Base-by-base conservation (phyloP, 1,140 invertebrate species). In the Acromyrmex echinatior region DNA sequence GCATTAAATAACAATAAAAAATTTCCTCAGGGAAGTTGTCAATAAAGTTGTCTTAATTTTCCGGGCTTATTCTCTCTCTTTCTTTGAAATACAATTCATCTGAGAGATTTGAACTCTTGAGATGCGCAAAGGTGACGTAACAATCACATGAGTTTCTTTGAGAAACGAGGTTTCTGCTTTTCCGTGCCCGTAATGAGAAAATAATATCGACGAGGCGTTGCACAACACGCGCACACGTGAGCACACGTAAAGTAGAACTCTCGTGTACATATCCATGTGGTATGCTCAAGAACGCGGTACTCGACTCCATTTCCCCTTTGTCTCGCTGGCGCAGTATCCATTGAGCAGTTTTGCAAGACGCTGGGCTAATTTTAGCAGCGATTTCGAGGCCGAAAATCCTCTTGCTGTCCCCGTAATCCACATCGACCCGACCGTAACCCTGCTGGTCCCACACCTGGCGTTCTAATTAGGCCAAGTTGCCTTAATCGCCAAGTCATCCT, bases 361-460 rank as follows among this genome's bases (percentile, higher is more conserved):
- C 18, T 74, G 16, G 66, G 74, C 87, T 91, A 93, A 90, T 86
- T 92, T 92, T 93, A 91, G 91, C 65, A 10, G 65, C n/a, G 31
- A 87, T 89, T 91, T 76, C 91, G 88, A 93, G 92, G 92, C 91
- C 68, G 87, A 90, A 92, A 90, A 90, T 89, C 77, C 86, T 84
- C 76, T n/a, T 21, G 60, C 10, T 78, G 35, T n/a, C 65, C 81
- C 65, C 87, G 63, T 91, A 87, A 92, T 91, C 88, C 70, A 91
- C 63, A 91, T 93, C 81, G 73, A 68, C 78, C 86, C 81, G 77
- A 68, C 80, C 87, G 53, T 77, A 79, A 82, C 77, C 77, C 39
- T n/a, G 12, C 62, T 18, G 5, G 16, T 56, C 53, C 53, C 49
- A 31, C 3, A 39, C 45, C 63, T 39, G 56, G 18, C 18, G 2